Conservation (phyloP, 1,140 invertebrate species). For the Drosophila kanapiae region DNA sequence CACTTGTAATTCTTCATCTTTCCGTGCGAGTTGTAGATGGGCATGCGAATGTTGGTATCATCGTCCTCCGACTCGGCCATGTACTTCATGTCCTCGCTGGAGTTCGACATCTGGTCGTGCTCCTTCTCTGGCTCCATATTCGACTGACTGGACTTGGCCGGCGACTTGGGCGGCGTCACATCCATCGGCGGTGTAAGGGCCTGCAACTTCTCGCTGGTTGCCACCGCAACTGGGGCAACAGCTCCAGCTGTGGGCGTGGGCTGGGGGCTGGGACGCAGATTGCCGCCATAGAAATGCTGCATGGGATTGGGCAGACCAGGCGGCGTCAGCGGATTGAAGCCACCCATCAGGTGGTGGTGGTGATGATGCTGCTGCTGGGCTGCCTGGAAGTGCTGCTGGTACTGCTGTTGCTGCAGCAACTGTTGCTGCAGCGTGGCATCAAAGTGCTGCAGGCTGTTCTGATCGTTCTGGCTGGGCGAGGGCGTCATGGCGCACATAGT, state of each 20-base stretch:
- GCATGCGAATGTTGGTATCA: slow-evolving; percentile 88
- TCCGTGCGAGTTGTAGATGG: slow-evolving; percentile 92
- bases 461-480: slow-evolving; percentile 86
- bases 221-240: slow-evolving; percentile 12
- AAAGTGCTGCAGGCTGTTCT: slow-evolving; percentile 76
- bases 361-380: slow-evolving; percentile 74
- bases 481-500: slow-evolving; percentile 84
- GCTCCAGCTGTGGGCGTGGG: slow-evolving; percentile 50
- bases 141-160: slow-evolving; percentile 86
- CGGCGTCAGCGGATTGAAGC: slow-evolving; percentile 85
- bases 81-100: slow-evolving; percentile 84
- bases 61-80: slow-evolving; percentile 87
- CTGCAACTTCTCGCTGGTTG: slow-evolving; percentile 63
- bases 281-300: slow-evolving; percentile 85
- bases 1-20: slow-evolving; percentile 96
- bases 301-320: slow-evolving; percentile 85
- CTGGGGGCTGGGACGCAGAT: slow-evolving; percentile 83
- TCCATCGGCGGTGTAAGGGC: slow-evolving; percentile 83
- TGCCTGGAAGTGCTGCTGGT: slow-evolving; percentile 81
- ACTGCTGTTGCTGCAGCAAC: slow-evolving; percentile 77
- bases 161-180: slow-evolving; percentile 87
- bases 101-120: slow-evolving; percentile 86
- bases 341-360: slow-evolving; percentile 73
- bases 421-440: slow-evolving; percentile 74
- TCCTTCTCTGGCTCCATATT: slow-evolving; percentile 73